Evolutionary conservation across 1,140 invertebrate species (phyloP).

Genomic region (Apis dorsata): DNA sequence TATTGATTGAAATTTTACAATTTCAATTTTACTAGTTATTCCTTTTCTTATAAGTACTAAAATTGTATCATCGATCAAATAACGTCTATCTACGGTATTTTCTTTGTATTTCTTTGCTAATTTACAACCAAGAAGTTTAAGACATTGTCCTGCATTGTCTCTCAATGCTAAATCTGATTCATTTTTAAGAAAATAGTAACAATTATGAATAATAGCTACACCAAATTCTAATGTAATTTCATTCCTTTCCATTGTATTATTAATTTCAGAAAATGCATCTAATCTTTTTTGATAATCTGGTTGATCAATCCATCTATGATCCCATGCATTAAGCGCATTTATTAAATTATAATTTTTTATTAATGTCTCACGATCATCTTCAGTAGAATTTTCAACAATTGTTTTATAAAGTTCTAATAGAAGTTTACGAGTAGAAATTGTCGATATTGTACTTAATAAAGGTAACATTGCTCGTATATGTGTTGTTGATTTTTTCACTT

Average conservation of each 20-base stretch:
- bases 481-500: slow-evolving; percentile 83
- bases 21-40: slow-evolving; percentile 84
- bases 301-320: slow-evolving; percentile 92
- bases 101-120: slow-evolving; percentile 80
- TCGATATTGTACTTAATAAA: slow-evolving; percentile 83
- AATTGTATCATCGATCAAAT: slow-evolving; percentile 87
- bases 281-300: slow-evolving; percentile 93
- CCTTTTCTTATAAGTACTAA: slow-evolving; percentile 85
- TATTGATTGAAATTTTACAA: slow-evolving; percentile 88
- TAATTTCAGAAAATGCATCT: slow-evolving; percentile 86
- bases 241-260: slow-evolving; percentile 80
- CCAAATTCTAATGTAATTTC: slow-evolving; percentile 84
- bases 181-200: slow-evolving; percentile 87
- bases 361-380: slow-evolving; percentile 66
- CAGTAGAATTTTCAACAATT: slow-evolving; percentile 77
- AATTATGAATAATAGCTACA: slow-evolving; percentile 89
- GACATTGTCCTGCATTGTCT: slow-evolving; percentile 87
- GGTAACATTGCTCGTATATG: slow-evolving; percentile 86
- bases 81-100: slow-evolving; percentile 80
- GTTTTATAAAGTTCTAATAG: slow-evolving; percentile 82
- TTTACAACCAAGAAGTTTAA: slow-evolving; percentile 84
- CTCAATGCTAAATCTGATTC: slow-evolving; percentile 91
- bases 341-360: slow-evolving; percentile 80
- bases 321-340: slow-evolving; percentile 90
- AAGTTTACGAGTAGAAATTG: slow-evolving; percentile 83